A percentile compares a stretch with the other conserved stretches of the same genome.
phyloP scores from a whole-genome alignment of 2,113 vertebrate genomes.

The Gyps fulvus region DNA sequence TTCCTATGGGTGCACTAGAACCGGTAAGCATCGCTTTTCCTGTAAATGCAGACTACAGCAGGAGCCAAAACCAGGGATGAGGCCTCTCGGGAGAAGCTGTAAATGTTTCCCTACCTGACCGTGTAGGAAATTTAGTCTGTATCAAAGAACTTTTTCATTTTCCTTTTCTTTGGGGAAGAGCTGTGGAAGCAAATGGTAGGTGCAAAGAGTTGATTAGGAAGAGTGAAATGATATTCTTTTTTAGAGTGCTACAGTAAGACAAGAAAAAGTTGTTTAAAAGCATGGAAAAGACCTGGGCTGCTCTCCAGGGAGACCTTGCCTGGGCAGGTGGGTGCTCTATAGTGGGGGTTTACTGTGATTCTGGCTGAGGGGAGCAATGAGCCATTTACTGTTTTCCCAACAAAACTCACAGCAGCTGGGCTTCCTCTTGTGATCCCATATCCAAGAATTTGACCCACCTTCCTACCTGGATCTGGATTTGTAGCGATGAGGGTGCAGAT shows the following conservation, averaged over 20 bases:
- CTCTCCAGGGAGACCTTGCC: neutral
- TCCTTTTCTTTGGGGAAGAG: neutral
- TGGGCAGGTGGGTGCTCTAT: neutral
- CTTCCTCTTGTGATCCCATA: neutral
- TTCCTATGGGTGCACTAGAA: neutral
- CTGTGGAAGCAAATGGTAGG: neutral
- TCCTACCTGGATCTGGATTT: neutral
- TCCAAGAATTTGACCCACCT: neutral
- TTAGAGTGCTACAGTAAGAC: neutral
- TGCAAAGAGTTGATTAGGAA: neutral
- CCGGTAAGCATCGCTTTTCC: neutral
- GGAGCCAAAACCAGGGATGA: neutral
- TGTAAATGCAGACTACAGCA: neutral
- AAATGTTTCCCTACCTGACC: neutral
- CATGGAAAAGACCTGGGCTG: neutral
- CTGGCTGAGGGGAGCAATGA: neutral
- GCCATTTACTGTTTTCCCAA: neutral
- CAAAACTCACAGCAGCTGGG: neutral
- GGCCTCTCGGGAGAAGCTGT: neutral
- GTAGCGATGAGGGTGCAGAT: neutral
- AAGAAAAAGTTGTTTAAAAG: neutral
- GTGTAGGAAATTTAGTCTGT: neutral
- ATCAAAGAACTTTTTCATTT: neutral
- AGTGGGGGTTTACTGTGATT: neutral
- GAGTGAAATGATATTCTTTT: neutral